Evolutionary conservation across 2,888 invertebrate genomes (phyloP), one percentile per base, ranked within the genome.

Genomic region (Yponomeuta cagnagella): DNA sequence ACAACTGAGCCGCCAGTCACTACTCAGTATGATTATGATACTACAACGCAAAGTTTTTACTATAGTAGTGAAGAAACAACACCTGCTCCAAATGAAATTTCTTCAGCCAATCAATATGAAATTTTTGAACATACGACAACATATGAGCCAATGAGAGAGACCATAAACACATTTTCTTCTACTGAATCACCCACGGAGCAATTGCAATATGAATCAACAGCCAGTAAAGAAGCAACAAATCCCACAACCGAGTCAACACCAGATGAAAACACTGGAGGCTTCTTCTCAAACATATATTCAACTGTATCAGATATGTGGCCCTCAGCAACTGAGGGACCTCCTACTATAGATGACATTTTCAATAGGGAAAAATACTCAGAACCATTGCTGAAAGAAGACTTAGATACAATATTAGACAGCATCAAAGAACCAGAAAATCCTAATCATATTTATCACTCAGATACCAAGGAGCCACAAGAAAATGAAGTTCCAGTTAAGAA

Each of bases 301-400:
- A 85, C 84, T 63, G 75, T 92, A 74, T 80, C 85, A n/a, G 84
- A 84, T 69, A 80, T 90, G n/a, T 86, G 82, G 82, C 83, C 87
- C 2, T 78, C 86, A 2, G 77, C 84, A 65, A 83, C 85, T 2
- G 87, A 87, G 71, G 68, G 30, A 30, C 15, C 79, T 63, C 85
- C 87, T n/a, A 73, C 77, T 10, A 72, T 76, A 71, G 80, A 86
- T 70, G 77, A 78, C 73, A 74, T 87, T 72, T 87, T 82, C 73
- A 86, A 86, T 74, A 75, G 79, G 72, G 63, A 71, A 71, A 2
- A 31, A 10, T 30, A 52, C 67, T 10, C 58, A 12, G 48, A 70
- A 64, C 15, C 65, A 63, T 10, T 70, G 33, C 48, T 52, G 33
- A 65, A 63, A 69, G 71, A 71, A 30, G 69, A 69, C 6, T 9